Percentiles rank a stretch among this genome's conserved stretches.
phyloP scores from a whole-genome alignment of 2,888 invertebrate genomes.

The Lampropteryx suffumata region DNA sequence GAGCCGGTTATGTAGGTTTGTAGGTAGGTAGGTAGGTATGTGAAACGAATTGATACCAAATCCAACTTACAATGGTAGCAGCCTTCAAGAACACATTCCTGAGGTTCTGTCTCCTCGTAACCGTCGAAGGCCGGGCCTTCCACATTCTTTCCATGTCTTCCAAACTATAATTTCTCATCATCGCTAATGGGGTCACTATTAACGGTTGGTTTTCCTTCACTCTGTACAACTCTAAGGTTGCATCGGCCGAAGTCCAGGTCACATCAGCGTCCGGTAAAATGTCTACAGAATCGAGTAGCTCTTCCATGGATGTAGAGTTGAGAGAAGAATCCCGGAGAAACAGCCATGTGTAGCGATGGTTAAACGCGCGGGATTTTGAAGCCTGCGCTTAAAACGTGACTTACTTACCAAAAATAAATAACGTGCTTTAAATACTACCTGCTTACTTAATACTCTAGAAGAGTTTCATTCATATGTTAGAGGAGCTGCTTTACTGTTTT shows the following conservation, averaged over 20 bases:
- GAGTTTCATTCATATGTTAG: too few relatives aligned
- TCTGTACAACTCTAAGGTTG: conserved; percentile 56
- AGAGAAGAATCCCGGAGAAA: conserved; percentile 46
- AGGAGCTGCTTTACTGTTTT: background rate
- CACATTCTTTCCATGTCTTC: conserved; percentile 43
- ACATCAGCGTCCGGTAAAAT: conserved; percentile 68
- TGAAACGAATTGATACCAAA: too few relatives aligned
- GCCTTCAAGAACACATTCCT: conserved; percentile 51
- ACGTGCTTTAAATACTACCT: too few relatives aligned
- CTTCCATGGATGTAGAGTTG: conserved; percentile 39
- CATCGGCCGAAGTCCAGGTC: conserved; percentile 48
- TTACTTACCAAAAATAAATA: too few relatives aligned
- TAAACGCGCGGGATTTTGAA: conserved; percentile 57
- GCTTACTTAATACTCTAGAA: too few relatives aligned
- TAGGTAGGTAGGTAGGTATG: too few relatives aligned
- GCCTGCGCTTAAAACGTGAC: conserved; percentile 44
- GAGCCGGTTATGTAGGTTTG: too few relatives aligned
- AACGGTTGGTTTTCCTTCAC: conserved; percentile 45
- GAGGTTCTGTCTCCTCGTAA: conserved; percentile 55
- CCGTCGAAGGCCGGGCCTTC: conserved; percentile 46
- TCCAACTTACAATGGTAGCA: conserved; percentile 52
- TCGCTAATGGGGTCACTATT: conserved; percentile 38
- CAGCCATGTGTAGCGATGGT: conserved; percentile 63
- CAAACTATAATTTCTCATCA: conserved; percentile 29
- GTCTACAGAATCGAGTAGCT: conserved; percentile 36